Conservation (phyloP, 1,140 invertebrate genomes). For the Holotrichia oblita region DNA sequence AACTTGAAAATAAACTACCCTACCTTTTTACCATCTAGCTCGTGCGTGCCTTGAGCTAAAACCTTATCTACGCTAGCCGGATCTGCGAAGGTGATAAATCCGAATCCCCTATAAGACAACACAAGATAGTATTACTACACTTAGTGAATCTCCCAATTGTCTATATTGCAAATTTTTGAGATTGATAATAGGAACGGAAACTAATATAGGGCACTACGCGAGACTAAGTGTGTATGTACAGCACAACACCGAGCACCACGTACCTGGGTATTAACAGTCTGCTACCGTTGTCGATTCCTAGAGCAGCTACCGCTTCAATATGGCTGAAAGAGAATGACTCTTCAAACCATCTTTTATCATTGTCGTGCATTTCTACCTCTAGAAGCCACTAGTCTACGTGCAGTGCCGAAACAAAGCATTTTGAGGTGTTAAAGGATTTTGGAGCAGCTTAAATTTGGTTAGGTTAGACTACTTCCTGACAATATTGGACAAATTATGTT, state of each 20-base stretch:
- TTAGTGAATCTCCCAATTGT: slow-evolving; percentile 11
- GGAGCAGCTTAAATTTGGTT: background rate
- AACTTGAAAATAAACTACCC: slow-evolving; percentile 54
- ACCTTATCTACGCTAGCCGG: slow-evolving; percentile 94
- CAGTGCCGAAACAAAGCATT: slow-evolving; percentile 38
- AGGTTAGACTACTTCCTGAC: background rate
- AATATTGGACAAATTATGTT: background rate
- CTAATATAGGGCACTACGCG: slow-evolving; percentile 49
- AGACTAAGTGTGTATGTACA: slow-evolving; percentile 50
- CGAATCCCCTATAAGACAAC: slow-evolving; percentile 91
- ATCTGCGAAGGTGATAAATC: slow-evolving; percentile 95
- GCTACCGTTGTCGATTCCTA: slow-evolving; percentile 57
- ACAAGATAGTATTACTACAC: slow-evolving; percentile 58
- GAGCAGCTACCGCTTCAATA: slow-evolving; percentile 55
- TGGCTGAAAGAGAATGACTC: slow-evolving; percentile 61
- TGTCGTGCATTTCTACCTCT: slow-evolving; percentile 57
- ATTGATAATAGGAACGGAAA: slow-evolving; percentile 30
- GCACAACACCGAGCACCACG: slow-evolving; percentile 53
- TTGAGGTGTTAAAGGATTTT: background rate
- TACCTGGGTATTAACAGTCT: slow-evolving; percentile 60
- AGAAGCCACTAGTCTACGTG: slow-evolving; percentile 50
- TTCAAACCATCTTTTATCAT: slow-evolving; percentile 60
- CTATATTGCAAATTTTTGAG: slow-evolving; percentile 15
- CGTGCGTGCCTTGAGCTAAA: slow-evolving; percentile 90
- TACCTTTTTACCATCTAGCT: slow-evolving; percentile 96